Evolutionary conservation across 2,888 invertebrate species (phyloP).

Genomic region (Cryptus armator): DNA sequence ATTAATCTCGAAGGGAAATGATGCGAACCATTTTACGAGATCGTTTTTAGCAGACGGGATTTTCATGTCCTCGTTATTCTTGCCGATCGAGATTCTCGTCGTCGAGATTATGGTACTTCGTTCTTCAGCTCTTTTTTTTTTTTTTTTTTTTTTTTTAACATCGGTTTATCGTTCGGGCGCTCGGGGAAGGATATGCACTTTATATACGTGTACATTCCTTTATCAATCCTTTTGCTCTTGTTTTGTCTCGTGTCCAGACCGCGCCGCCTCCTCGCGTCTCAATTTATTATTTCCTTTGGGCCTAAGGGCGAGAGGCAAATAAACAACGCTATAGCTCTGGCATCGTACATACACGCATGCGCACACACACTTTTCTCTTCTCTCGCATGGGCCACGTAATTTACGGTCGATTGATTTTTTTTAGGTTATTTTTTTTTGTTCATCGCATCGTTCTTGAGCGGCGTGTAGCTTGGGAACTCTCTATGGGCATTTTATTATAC

Average conservation of each 20-base stretch:
- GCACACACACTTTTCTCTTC: background rate
- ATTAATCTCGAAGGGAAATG: slow-evolving; percentile 19
- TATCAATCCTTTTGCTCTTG: slow-evolving; percentile 40
- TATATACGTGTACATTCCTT: slow-evolving; percentile 38
- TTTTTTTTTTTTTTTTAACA: slow-evolving; percentile 7
- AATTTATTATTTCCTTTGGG: slow-evolving; percentile 61
- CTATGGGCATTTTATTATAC: slow-evolving; percentile 21
- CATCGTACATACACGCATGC: slow-evolving; percentile 28
- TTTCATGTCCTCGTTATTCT: slow-evolving; percentile 37
- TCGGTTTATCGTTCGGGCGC: slow-evolving; percentile 23
- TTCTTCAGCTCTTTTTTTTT: slow-evolving; percentile 27
- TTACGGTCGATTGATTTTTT: slow-evolving; percentile 65
- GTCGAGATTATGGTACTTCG: slow-evolving; percentile 43
- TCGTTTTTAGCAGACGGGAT: slow-evolving; percentile 29
- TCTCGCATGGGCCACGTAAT: slow-evolving; percentile 51
- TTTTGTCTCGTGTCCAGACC: slow-evolving; percentile 50
- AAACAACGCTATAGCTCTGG: slow-evolving; percentile 26
- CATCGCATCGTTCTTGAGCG: slow-evolving; percentile 9
- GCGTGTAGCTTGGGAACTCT: slow-evolving; percentile 1
- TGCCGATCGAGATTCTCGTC: slow-evolving; percentile 28
- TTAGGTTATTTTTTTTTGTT: slow-evolving; percentile 22
- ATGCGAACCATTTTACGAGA: slow-evolving; percentile 28
- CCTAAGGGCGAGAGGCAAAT: slow-evolving; percentile 43
- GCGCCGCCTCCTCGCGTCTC: slow-evolving; percentile 58
- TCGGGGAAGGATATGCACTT: slow-evolving; percentile 25